These are phyloP conservation scores for Streptopelia turtur DNA, from an alignment of 2,797 vertebrate species.

Conservation along the genomic window DNA sequence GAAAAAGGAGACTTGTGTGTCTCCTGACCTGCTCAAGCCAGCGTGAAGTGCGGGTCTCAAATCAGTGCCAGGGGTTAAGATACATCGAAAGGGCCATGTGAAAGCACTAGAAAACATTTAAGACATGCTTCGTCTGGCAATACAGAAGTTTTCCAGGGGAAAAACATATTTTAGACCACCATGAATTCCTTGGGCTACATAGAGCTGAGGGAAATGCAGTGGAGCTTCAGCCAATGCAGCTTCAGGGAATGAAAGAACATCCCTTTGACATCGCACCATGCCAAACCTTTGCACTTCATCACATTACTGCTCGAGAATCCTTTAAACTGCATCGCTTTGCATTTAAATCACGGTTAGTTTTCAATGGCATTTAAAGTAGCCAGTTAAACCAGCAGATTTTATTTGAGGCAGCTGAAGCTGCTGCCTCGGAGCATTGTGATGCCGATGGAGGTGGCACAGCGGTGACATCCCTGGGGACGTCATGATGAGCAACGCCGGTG, in stretches of 20 bases:
- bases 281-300: neutral
- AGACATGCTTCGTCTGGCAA: neutral
- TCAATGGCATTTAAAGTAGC: neutral
- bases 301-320: neutral
- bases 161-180: neutral
- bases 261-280: neutral
- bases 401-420: neutral
- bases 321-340: neutral
- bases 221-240: neutral
- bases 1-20: neutral
- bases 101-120: neutral
- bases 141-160: neutral
- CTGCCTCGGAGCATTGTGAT: neutral
- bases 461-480: neutral
- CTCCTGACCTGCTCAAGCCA: neutral
- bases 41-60: neutral
- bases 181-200: neutral
- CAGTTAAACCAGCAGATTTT: neutral
- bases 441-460: accelerated
- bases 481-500: too few relatives aligned
- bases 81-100: neutral
- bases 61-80: neutral
- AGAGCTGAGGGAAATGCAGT: neutral
- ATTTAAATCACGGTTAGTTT: accelerated
- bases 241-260: neutral